phyloP scores from a whole-genome alignment of 1,140 invertebrate genomes.

The Scylla paramamosain region DNA sequence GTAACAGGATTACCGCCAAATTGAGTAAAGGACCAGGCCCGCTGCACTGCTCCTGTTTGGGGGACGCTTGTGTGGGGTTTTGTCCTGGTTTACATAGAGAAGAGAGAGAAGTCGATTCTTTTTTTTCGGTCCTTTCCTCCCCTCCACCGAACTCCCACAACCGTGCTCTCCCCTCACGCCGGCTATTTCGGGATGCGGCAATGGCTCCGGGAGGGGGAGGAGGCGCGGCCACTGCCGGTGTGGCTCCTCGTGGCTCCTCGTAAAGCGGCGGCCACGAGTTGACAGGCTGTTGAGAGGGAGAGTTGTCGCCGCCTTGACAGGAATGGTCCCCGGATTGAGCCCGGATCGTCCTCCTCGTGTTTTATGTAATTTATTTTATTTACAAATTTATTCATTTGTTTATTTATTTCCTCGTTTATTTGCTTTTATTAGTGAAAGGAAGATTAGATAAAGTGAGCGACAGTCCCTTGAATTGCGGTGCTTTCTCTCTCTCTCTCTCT shows the following conservation, averaged over 20 bases:
- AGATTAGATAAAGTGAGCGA: too few relatives aligned
- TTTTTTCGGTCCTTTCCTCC: conserved; percentile 4
- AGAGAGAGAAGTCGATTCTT: conserved; percentile 4
- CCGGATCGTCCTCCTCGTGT: not conserved
- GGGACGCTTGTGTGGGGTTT: conserved; percentile 18
- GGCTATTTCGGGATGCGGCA: not conserved
- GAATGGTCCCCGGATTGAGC: not conserved
- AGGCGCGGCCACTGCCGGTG: not conserved
- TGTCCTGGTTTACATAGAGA: conserved; percentile 43
- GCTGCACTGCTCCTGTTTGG: conserved; percentile 34
- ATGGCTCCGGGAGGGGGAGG: not conserved
- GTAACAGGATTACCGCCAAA: conserved; percentile 66
- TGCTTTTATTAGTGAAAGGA: too few relatives aligned
- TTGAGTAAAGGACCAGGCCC: conserved; percentile 64
- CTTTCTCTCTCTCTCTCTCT: not conserved
- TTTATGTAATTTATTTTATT: not conserved
- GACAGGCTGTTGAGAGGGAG: not conserved
- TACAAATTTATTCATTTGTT: not conserved
- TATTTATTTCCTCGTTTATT: not conserved
- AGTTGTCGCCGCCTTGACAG: not conserved
- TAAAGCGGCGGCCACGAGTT: not conserved
- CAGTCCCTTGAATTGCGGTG: too few relatives aligned
- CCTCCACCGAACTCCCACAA: not conserved
- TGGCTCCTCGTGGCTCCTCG: conserved; percentile 2
- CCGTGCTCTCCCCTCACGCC: not conserved